Evolutionary conservation across 2,113 vertebrate genomes (phyloP).

Genomic region (Podarcis muralis): DNA sequence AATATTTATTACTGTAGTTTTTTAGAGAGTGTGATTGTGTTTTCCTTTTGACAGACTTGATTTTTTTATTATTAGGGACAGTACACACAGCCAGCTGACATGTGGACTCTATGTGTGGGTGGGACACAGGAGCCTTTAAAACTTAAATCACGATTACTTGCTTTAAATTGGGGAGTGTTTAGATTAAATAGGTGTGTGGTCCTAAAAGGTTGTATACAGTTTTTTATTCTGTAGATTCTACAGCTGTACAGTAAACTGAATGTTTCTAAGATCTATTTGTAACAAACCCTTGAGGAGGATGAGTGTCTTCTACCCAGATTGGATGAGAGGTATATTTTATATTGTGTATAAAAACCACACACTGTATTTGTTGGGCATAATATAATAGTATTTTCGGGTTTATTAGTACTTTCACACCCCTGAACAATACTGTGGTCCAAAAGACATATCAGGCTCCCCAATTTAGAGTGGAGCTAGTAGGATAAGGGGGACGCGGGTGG

Average conservation of each 20-base stretch:
- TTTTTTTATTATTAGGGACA: neutral
- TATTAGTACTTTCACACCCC: neutral
- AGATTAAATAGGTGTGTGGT: neutral
- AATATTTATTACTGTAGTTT: neutral
- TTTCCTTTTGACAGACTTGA: neutral
- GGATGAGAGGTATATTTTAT: neutral
- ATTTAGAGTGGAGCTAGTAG: neutral
- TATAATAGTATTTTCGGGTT: neutral
- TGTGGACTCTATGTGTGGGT: neutral
- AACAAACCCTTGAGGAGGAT: neutral
- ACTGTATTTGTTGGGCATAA: neutral
- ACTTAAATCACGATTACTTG: neutral
- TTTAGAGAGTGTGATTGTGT: neutral
- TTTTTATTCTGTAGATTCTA: neutral
- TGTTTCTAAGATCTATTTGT: neutral
- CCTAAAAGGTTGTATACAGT: neutral
- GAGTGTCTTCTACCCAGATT: neutral
- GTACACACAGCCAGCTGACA: no score
- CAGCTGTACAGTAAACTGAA: neutral
- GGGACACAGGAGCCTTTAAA: no score
- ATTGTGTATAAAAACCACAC: neutral
- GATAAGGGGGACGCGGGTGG: no score
- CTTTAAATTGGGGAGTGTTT: neutral
- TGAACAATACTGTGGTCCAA: neutral
- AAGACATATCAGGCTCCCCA: neutral